These are phyloP conservation scores for Salpingus planirostris DNA, from an alignment of 2,888 invertebrate species.

Conservation along the genomic window DNA sequence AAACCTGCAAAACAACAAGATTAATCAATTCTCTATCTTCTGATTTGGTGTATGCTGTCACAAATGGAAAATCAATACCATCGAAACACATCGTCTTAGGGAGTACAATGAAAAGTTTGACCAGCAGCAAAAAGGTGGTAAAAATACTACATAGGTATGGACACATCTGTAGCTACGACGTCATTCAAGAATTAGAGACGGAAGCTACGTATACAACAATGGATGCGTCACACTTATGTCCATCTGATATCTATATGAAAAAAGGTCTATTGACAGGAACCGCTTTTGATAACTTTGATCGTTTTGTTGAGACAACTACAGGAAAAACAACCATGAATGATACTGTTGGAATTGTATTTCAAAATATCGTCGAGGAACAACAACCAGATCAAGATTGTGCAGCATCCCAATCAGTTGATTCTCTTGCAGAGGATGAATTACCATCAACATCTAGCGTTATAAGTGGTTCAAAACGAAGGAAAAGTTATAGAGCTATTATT, in stretches of 20 bases:
- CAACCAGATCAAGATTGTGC: background rate
- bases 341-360: slow-evolving; percentile 25
- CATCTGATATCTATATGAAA: slow-evolving; percentile 17
- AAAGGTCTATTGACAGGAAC: slow-evolving; percentile 15
- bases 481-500: background rate
- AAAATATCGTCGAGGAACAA: slow-evolving; percentile 7
- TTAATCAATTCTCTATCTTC: too few relatives aligned
- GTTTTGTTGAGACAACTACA: slow-evolving; percentile 22
- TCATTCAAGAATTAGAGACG: slow-evolving; percentile 29
- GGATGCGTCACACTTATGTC: slow-evolving; percentile 22
- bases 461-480: background rate
- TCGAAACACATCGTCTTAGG: too few relatives aligned
- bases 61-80: too few relatives aligned
- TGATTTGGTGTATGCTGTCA: too few relatives aligned
- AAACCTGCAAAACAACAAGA: too few relatives aligned
- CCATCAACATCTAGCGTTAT: too few relatives aligned
- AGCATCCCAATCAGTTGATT: too few relatives aligned
- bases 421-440: too few relatives aligned
- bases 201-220: slow-evolving; percentile 17
- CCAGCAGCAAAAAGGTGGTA: too few relatives aligned
- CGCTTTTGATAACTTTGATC: slow-evolving; percentile 27
- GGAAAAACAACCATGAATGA: slow-evolving; percentile 26
- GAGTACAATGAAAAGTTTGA: too few relatives aligned
- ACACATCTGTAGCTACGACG: too few relatives aligned
- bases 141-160: too few relatives aligned